Base-by-base conservation (phyloP, 2,113 vertebrate genomes). In the Lutjanus erythropterus region DNA sequence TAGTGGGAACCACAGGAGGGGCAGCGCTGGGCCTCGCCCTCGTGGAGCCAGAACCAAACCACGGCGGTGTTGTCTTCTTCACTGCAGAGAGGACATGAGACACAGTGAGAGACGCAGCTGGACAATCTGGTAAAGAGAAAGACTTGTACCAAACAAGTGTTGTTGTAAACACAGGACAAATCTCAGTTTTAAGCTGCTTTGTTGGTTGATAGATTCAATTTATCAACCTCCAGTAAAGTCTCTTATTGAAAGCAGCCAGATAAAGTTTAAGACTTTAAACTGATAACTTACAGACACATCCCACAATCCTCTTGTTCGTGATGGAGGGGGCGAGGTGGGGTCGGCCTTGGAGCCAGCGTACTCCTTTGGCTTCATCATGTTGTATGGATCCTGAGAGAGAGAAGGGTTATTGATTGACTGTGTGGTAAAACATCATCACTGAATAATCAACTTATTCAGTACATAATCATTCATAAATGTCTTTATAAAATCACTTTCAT, bases 11-110 rank as follows among this genome's bases (percentile, higher is more conserved):
- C 97, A 2, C 97, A 97, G 61, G 93, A 96, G 0, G 96, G 96
- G 86, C 97, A 98, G 66, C 97, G 94, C 86, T 97, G 96, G 21
- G 94, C 25, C 23, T 97, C 95, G 0, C 96, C 97, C 73, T 96
- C 81, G 49, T 97, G 97, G 35, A 98, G 90, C 97, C 97, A 97
- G 92, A 98, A 97, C 96, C 96, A 97, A 37, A 97, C 87, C 16
- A 97, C 91, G 0, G 79, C 79, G 0, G 95, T 97, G 94, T 96
- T 97, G 87, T 97, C 97, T 72, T 98, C 96, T 75, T 98, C 97
- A 90, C 97, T 98, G 71, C 42, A 86, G 7, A 35, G 3, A 47
- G 27, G 23, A 39, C 9, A 9, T 39, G 7, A 39, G 21, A 44
- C 33, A 5, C 19, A 33, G 23, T 67, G 25, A 35, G 25, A 35